Evolutionary conservation across 2,113 vertebrate species (phyloP), one percentile per base, ranked within the genome.

Genomic region (Pelodiscus sinensis): DNA sequence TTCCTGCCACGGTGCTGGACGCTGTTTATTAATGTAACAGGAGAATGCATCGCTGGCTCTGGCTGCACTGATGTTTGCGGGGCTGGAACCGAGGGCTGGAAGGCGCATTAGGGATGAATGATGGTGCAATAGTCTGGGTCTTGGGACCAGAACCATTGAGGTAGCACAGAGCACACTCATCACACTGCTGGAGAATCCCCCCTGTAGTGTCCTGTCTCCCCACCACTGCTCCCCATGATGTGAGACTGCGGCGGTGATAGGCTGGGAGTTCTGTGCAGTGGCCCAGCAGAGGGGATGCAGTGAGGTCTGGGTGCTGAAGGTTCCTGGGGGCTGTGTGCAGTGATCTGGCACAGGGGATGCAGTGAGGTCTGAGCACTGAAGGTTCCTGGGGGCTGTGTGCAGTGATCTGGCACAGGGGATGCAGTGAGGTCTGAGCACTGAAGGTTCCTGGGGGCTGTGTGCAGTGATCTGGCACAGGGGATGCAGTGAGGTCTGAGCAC

Each of bases 1-100:
- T 98, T 98, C 98, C 98, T 98, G 97, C 97, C 97, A 97, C 97
- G 92, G 68, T 95, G 97, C 97, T 98, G 95, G 97, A 97, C 98
- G 97, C 97, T 92, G 97, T 95, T 98, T 96, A 98, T 98, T 98
- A 97, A 98, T 97, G 97, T 97, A 97, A 98, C 95, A 97, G 94
- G 97, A 98, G 97, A 97, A 98, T 92, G 94, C 97, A 97, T 94
- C 90, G 62, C 93, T 95, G 97, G 95, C 97, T 97, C 94, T 56
- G 90, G 84, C 86, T 84, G 92, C 96, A 95, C 91, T 91, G 91
- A 93, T 71, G 52, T 65, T 84, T 91, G 79, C 88, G 11, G 86
- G 94, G 87, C 82, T 5, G 10, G 18, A 18, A n/a, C 29, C 55
- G 87, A 27, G 38, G 91, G 91, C 35, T 88, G 62, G 82, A 52